Evolutionary conservation across 2,113 vertebrate species (phyloP).

Genomic region (Merops nubicus): DNA sequence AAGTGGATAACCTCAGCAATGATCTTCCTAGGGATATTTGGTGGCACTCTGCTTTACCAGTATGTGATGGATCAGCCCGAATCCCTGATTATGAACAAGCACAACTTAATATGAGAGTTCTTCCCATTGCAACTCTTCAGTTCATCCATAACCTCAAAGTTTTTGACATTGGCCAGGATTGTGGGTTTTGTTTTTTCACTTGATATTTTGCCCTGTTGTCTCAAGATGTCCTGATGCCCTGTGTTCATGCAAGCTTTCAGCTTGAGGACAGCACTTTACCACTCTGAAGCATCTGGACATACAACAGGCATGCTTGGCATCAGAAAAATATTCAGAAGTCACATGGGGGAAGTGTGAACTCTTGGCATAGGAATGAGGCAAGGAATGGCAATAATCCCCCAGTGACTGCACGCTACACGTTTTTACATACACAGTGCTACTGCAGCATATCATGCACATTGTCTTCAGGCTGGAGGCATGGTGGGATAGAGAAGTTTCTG

Average conservation of each 20-base stretch:
- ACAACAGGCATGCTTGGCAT: background rate
- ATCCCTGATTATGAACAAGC: background rate
- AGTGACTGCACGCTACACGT: background rate
- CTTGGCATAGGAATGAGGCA: accelerated
- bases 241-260: background rate
- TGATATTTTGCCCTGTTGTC: background rate
- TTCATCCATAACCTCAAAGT: background rate
- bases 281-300: background rate
- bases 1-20: background rate
- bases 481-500: background rate
- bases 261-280: background rate
- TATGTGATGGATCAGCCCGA: background rate
- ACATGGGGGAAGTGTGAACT: background rate
- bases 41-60: background rate
- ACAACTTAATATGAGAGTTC: background rate
- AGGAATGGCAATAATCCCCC: background rate
- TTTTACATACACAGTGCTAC: background rate
- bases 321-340: background rate
- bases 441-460: background rate
- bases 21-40: background rate
- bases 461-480: background rate
- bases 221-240: background rate
- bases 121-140: background rate
- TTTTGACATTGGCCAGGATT: background rate
- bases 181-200: background rate